Evolutionary conservation across 2,113 vertebrate genomes (phyloP).

Genomic region (Rhinopithecus roxellana): DNA sequence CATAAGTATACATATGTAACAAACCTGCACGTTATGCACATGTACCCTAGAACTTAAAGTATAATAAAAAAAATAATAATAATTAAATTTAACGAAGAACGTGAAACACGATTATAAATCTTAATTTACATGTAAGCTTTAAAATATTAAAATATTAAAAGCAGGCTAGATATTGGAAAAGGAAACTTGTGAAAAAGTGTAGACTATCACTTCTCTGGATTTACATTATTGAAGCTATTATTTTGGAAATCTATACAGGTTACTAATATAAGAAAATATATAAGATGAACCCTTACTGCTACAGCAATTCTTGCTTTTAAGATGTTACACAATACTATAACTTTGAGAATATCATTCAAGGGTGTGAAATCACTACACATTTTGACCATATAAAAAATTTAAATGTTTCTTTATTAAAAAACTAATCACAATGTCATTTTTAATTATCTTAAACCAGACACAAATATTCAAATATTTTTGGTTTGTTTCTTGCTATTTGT

Average conservation of each 20-base stretch:
- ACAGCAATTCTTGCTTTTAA: conserved; percentile 85
- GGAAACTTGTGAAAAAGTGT: conserved; percentile 77
- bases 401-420: conserved; percentile 94
- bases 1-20: too few relatives aligned
- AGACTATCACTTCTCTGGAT: conserved; percentile 81
- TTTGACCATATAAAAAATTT: conserved; percentile 89
- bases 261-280: conserved; percentile 82
- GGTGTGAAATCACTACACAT: conserved; percentile 85
- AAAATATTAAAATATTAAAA: conserved; percentile 68
- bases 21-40: too few relatives aligned
- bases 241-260: conserved; percentile 83
- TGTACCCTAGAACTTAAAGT: too few relatives aligned
- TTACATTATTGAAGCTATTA: conserved; percentile 85
- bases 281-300: conserved; percentile 85
- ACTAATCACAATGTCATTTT: conserved; percentile 94
- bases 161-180: conserved; percentile 38
- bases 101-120: conserved; percentile 48
- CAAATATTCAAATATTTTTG: conserved; percentile 84
- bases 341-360: conserved; percentile 86
- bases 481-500: conserved; percentile 85
- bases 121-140: conserved; percentile 37
- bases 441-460: conserved; percentile 89
- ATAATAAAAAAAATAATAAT: background rate
- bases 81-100: conserved; percentile 28
- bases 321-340: conserved; percentile 82